A percentile compares a stretch with the other conserved stretches of the same genome.
Conservation (phyloP, 2,888 invertebrate genomes). For the Agrilus mali region DNA sequence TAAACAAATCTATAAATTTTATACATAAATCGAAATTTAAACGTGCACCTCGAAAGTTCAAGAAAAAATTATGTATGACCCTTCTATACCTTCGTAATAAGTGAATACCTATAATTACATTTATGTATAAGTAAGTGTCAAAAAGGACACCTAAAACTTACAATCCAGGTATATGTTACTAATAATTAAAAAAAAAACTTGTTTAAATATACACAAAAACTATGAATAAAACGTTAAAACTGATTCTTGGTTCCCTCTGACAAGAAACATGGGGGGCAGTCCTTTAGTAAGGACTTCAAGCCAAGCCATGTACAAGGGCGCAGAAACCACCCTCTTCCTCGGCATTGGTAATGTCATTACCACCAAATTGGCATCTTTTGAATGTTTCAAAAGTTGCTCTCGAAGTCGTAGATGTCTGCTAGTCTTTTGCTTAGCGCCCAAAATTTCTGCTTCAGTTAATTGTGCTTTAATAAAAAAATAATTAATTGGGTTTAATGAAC, state of each 20-base stretch:
- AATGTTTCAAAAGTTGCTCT: conserved; percentile 73
- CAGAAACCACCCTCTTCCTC: conserved; percentile 74
- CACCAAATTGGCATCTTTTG: conserved; percentile 69
- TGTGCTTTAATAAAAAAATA: conserved; percentile 34
- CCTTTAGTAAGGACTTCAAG: conserved; percentile 72
- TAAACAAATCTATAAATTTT: no score
- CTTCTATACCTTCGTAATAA: no score
- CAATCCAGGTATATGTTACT: neutral
- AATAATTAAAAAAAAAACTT: neutral
- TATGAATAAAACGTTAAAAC: conserved; percentile 85
- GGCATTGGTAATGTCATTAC: conserved; percentile 96
- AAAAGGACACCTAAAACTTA: neutral
- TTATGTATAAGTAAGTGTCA: neutral
- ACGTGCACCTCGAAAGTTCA: no score
- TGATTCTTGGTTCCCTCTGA: conserved; percentile 79
- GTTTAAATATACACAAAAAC: neutral
- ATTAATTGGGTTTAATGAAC: neutral
- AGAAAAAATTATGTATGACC: no score
- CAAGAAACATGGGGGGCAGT: conserved; percentile 80
- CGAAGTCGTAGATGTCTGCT: conserved; percentile 80
- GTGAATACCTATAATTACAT: no score
- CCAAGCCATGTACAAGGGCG: conserved; percentile 86
- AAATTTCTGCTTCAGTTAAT: conserved; percentile 66
- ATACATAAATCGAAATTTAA: no score
- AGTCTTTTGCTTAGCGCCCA: conserved; percentile 75